Percentiles rank a stretch among this genome's conserved stretches.
Evolutionary conservation across 2,113 vertebrate species (phyloP).

Genomic region (Haplochromis burtoni): DNA sequence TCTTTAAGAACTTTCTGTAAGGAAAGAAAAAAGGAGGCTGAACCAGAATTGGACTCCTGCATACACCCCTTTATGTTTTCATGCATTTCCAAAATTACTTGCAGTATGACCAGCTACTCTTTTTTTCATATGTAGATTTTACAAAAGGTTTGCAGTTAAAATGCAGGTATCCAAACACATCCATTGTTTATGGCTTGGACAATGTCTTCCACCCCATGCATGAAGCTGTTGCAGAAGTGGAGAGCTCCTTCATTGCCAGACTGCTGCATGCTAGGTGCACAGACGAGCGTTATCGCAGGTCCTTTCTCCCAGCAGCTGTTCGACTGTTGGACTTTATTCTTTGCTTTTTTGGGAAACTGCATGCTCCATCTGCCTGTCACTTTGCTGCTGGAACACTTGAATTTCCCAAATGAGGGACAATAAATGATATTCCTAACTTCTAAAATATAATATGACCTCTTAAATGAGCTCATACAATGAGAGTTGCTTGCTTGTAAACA

Average conservation of each 20-base stretch:
- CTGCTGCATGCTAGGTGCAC: not conserved
- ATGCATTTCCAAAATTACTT: not conserved
- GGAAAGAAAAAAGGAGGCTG: not conserved
- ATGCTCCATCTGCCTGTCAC: not conserved
- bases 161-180: not conserved
- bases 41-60: not conserved
- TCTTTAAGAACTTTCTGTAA: not conserved
- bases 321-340: not conserved
- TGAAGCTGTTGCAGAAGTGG: not conserved
- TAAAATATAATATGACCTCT: not conserved
- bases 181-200: not conserved
- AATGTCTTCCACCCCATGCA: not conserved
- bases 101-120: not conserved
- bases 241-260: not conserved
- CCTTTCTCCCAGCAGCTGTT: not conserved
- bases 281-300: not conserved
- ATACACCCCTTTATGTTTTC: not conserved
- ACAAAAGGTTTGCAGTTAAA: not conserved
- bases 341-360: not conserved
- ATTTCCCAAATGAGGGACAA: accelerated
- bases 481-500: not conserved
- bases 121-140: not conserved
- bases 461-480: not conserved
- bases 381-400: not conserved
- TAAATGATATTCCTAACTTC: not conserved